Evolutionary conservation across 2,113 vertebrate species (phyloP), one percentile per base, ranked within the genome.

Genomic region (Poeciliopsis prolifica): DNA sequence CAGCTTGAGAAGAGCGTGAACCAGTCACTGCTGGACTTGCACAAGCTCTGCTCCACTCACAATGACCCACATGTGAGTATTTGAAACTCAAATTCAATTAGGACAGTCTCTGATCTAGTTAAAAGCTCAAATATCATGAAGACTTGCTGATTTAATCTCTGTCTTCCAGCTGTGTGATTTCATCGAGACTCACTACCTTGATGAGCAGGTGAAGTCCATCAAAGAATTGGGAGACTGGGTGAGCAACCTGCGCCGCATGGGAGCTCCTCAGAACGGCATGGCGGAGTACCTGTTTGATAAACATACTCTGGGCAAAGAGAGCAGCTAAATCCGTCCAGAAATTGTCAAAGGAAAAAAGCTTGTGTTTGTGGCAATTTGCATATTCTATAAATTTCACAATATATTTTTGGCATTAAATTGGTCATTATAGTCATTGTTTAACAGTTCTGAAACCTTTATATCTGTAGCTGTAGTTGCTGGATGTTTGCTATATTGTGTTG

Each of bases 271-370:
- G 42, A 94, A 95, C 0, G 97, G 97, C 92, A 93, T 98, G 96
- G 97, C 97, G 0, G 97, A 99, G 82, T 99, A 98, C 88, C 94
- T 99, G 87, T 99, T 99, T 62, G 97, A 99, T 93, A 99, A 99
- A 93, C 97, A 98, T 76, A 98, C 97, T 61, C 86, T 99, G 5
- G 97, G 97, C 75, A 89, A 92, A 68, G 93, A 93, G 65, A 91
- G 92, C 88, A 93, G 89, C 83, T 95, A 95, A 92, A 92, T 48
- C 63, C 29, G 0, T 66, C 54, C 74, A 48, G 0, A 65, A 31
- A 13, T 72, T 54, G 6, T 48, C 17, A 1, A 1, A 17, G 15
- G 3, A 37, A 37, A 44, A 66, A 62, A 5, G 77, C 73, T 77
- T 70, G 37, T 28, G 11, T 68, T 65, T 80, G 17, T 87, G 75